Evolutionary conservation across 2,113 vertebrate species (phyloP).

Genomic region (Nerophis ophidion): DNA sequence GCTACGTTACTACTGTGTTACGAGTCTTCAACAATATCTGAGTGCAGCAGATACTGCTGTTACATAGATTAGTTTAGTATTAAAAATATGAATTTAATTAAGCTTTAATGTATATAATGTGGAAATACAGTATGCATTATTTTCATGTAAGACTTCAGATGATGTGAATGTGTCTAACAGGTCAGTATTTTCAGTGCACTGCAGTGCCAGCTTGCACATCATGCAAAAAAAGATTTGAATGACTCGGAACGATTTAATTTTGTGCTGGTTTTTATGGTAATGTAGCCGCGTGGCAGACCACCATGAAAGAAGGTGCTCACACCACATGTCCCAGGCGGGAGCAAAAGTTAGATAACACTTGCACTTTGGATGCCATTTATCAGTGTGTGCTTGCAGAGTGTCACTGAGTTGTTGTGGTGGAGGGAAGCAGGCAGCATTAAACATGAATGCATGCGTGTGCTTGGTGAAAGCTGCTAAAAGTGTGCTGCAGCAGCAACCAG

Average conservation of each 20-base stretch:
- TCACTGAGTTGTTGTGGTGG: constrained; percentile 1
- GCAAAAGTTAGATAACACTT: neutral
- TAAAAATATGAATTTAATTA: too few relatives aligned
- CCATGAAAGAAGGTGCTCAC: constrained; percentile 4
- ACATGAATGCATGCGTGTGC: constrained; percentile 60
- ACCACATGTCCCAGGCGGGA: neutral
- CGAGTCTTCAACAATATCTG: too few relatives aligned
- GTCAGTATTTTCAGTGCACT: neutral
- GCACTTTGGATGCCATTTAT: neutral
- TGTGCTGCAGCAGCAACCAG: constrained; percentile 46
- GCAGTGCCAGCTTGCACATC: constrained; percentile 12
- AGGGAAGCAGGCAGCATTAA: constrained; percentile 49
- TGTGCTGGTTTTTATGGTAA: constrained; percentile 32
- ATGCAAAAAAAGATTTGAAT: constrained; percentile 24
- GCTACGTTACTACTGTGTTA: neutral
- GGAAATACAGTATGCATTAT: too few relatives aligned
- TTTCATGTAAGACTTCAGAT: neutral
- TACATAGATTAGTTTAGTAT: too few relatives aligned
- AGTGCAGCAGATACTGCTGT: too few relatives aligned
- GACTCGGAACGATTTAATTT: constrained; percentile 39
- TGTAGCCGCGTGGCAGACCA: constrained; percentile 7
- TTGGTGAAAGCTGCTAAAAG: constrained; percentile 53
- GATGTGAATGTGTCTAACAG: neutral
- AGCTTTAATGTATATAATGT: too few relatives aligned
- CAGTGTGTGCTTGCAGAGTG: constrained; percentile 15